Conservation (phyloP, 2,797 vertebrate species). For the Netta rufina region DNA sequence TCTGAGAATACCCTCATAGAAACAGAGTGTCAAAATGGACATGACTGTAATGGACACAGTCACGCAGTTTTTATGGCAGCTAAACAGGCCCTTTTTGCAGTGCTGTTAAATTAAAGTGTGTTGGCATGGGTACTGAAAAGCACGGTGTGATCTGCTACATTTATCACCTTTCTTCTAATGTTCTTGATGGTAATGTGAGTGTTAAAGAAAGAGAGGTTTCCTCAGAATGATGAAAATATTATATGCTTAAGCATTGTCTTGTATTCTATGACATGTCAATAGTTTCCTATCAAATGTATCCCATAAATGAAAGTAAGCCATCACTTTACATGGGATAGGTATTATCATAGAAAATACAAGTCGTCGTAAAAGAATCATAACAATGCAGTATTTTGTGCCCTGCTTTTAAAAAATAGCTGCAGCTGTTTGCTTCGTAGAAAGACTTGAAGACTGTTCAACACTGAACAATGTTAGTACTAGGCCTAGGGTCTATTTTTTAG, state of each 20-base stretch:
- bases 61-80: accelerated
- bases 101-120: not conserved
- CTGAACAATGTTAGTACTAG: not conserved
- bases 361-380: not conserved
- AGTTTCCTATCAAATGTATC: not conserved
- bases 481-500: not conserved
- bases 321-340: not conserved
- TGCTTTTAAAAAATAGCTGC: not conserved
- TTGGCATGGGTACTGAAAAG: not conserved
- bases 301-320: not conserved
- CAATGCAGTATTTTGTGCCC: not conserved
- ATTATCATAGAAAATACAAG: not conserved
- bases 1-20: not conserved
- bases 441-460: not conserved
- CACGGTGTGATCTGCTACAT: not conserved
- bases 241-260: not conserved
- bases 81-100: not conserved
- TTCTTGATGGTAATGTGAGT: not conserved
- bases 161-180: not conserved
- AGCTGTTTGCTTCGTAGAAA: not conserved
- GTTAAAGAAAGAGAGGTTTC: not conserved
- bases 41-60: not conserved
- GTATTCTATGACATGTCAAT: not conserved
- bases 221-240: not conserved
- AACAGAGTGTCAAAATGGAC: not conserved